Evolutionary conservation across 37 sponge, comb jelly and placozoan species (phyloP), one percentile per base, ranked within the genome.

Genomic region (Mnemiopsis leidyi): DNA sequence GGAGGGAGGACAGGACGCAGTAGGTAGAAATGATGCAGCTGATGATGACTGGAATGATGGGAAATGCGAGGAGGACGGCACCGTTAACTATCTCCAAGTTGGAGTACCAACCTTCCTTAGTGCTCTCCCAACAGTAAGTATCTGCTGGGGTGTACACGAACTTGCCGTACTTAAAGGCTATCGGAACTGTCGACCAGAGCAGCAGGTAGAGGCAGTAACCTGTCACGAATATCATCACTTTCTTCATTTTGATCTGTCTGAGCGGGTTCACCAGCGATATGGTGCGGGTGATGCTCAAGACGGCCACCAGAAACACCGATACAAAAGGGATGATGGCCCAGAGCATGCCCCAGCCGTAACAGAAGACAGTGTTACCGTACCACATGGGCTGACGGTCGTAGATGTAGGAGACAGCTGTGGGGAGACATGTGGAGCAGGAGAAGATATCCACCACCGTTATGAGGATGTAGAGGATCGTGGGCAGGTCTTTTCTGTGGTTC

Each of bases 101-200:
- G 61, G 61, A 40, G 90, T 85, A 85, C 61, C 40, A 39, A 9
- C 90, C 90, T 25, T n/a, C 13, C 61, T 28, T 28, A 0, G 90
- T 85, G 26, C 36, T 39, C 90, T 85, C 90, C 90, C 90, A 85
- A 37, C 90, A 85, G 90, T 85, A 85, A 38, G 90, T 85, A 29
- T 85, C 90, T 1, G 39, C 33, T 1, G 39, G 20, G 24, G 90
- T 85, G 90, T 85, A 85, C 38, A 85, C 90, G 23, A 85, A 85
- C 13, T 7, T 39, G 18, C 90, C 90, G 61, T 85, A 85, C 90
- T 37, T 23, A 3, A 38, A 39, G 21, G 24, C 24, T 9, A 85
- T 85, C 29, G 90, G 90, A 28, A 85, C 90, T 39, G 90, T 85
- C 3, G 90, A 85, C 90, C 90, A 85, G 26, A 85, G 90, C 29